A percentile compares a stretch with the other conserved stretches of the same genome.
These are phyloP conservation scores for Meghimatium bilineatum DNA, from an alignment of 2,888 invertebrate species.

Conservation along the genomic window DNA sequence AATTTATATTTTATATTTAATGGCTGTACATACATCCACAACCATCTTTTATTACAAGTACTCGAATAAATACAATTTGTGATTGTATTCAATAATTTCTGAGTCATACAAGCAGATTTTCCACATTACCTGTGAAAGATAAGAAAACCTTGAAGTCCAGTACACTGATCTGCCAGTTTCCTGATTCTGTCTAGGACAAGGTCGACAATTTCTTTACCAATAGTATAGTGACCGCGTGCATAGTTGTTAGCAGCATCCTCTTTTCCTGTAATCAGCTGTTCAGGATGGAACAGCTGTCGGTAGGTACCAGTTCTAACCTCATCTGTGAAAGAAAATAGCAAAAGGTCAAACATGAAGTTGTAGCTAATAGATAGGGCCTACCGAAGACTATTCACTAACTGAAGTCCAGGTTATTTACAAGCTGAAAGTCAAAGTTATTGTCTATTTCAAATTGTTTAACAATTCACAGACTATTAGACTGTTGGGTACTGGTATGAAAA, in stretches of 20 bases:
- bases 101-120: no score
- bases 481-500: no score
- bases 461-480: no score
- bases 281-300: constrained; percentile 49
- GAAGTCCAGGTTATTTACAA: no score
- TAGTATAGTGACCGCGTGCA: constrained; percentile 46
- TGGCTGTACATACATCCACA: no score
- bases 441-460: no score
- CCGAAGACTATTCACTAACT: no score
- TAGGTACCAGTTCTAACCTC: constrained; percentile 39
- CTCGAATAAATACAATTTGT: no score
- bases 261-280: constrained; percentile 49
- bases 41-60: no score
- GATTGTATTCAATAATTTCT: background rate
- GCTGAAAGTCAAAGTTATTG: no score
- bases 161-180: constrained; percentile 45
- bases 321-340: constrained; percentile 3
- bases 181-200: constrained; percentile 45
- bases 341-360: background rate
- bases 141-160: constrained; percentile 48
- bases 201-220: constrained; percentile 43
- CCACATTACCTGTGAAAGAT: constrained; percentile 41
- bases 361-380: no score
- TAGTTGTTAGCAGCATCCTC: constrained; percentile 52
- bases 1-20: no score